These are phyloP conservation scores for Myopa tessellatipennis DNA, from an alignment of 2,888 invertebrate species.

Conservation along the genomic window DNA sequence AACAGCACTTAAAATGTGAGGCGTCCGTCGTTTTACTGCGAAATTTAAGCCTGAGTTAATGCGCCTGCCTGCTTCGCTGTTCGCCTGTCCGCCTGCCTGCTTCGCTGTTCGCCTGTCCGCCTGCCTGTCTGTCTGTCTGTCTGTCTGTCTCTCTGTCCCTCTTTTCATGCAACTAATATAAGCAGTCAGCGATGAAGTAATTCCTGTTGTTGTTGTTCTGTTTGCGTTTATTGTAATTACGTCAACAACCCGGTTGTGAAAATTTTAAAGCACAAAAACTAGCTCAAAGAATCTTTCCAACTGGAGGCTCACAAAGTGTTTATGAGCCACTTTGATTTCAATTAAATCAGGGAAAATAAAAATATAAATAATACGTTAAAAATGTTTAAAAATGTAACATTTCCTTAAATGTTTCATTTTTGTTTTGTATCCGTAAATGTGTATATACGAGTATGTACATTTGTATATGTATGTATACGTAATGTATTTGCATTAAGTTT, in stretches of 20 bases:
- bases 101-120: background rate
- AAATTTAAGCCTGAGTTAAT: slow-evolving; percentile 29
- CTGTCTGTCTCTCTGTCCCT: slow-evolving; percentile 2
- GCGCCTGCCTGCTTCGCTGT: slow-evolving; percentile 3
- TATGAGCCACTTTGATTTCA: too few relatives aligned
- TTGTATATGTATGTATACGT: too few relatives aligned
- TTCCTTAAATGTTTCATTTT: background rate
- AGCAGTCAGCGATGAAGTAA: slow-evolving; percentile 11
- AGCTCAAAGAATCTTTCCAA: background rate
- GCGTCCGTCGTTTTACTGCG: slow-evolving; percentile 3
- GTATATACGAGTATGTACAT: too few relatives aligned
- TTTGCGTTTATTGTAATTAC: slow-evolving; percentile 23
- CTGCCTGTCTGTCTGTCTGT: slow-evolving; percentile 14
- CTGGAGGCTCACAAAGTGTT: too few relatives aligned
- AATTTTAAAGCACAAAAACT: slow-evolving; percentile 4
- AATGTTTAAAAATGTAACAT: background rate
- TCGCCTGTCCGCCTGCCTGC: slow-evolving; percentile 8
- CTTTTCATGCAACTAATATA: background rate
- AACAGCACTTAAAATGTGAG: slow-evolving; percentile 13
- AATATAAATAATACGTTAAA: background rate
- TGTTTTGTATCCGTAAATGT: too few relatives aligned
- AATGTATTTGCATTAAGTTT: too few relatives aligned
- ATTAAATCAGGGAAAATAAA: slow-evolving; percentile 2
- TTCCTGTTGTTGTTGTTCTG: slow-evolving; percentile 19
- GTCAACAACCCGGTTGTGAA: slow-evolving; percentile 30